A percentile compares a stretch with the other conserved stretches of the same genome.
phyloP scores from a whole-genome alignment of 2,113 vertebrate species.

The Hemibagrus wyckioides region DNA sequence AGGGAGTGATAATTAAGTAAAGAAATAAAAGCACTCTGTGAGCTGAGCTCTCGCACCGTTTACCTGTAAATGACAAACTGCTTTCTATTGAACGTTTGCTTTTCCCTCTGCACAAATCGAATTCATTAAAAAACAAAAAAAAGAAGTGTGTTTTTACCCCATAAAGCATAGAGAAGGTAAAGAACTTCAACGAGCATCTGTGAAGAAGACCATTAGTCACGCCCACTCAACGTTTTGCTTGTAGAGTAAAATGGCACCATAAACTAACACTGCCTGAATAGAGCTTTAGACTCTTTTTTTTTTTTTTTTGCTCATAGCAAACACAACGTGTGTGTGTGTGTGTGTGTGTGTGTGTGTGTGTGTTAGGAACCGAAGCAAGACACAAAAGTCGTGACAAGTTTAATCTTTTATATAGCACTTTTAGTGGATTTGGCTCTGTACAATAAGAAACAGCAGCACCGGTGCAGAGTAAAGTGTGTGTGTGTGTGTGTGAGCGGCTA shows the following conservation, averaged over 20 bases:
- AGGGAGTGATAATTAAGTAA: neutral
- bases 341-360: neutral
- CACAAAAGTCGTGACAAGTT: neutral
- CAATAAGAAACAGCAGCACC: slow-evolving; percentile 38
- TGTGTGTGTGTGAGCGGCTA: neutral
- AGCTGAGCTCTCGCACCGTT: neutral
- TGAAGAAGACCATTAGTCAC: neutral
- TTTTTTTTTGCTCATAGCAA: neutral
- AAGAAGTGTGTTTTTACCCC: neutral
- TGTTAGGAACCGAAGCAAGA: neutral
- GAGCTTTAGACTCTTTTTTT: neutral
- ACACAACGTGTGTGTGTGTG: neutral
- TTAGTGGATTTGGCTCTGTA: slow-evolving; percentile 32
- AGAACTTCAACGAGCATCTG: neutral
- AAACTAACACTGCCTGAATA: neutral
- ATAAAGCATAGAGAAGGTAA: too few relatives aligned
- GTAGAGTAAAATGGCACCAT: too few relatives aligned
- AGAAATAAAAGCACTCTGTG: neutral
- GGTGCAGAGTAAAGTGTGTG: neutral
- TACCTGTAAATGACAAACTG: neutral
- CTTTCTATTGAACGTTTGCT: neutral
- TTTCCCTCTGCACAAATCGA: neutral
- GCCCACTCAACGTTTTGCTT: neutral
- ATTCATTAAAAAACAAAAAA: neutral
- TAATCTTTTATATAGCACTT: neutral